A percentile compares a stretch with the other conserved stretches of the same genome.
These are phyloP conservation scores for Nesidiocoris tenuis DNA, from an alignment of 2,888 invertebrate species.

Conservation along the genomic window DNA sequence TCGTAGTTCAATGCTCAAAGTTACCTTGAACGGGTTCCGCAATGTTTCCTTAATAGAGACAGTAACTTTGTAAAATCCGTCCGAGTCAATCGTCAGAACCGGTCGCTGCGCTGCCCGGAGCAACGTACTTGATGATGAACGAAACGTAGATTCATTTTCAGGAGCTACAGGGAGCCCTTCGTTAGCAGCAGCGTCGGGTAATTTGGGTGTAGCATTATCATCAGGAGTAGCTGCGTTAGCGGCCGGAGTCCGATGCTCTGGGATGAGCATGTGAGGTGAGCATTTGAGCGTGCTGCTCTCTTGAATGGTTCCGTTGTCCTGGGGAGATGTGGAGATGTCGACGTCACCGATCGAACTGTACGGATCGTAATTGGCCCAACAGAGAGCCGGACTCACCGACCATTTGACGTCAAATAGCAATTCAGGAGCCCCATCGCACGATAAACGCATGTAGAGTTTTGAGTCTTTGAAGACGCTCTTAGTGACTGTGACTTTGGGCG, in stretches of 20 bases:
- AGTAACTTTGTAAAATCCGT: constrained; percentile 71
- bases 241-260: background rate
- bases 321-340: background rate
- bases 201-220: background rate
- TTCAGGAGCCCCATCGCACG: constrained; percentile 55
- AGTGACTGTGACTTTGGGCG: constrained; percentile 47
- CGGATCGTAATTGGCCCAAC: constrained; percentile 42
- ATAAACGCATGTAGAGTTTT: constrained; percentile 65
- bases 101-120: constrained; percentile 54
- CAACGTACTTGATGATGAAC: background rate
- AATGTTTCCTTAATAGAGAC: constrained; percentile 55
- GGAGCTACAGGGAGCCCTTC: background rate
- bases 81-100: constrained; percentile 62
- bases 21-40: constrained; percentile 58
- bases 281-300: background rate
- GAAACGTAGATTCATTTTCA: background rate
- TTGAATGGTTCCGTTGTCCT: constrained; percentile 8
- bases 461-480: constrained; percentile 72
- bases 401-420: constrained; percentile 40
- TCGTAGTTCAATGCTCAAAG: constrained; percentile 70
- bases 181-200: background rate
- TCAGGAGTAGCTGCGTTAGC: background rate
- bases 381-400: constrained; percentile 45
- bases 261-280: background rate
- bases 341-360: background rate